Percentiles rank a stretch among this genome's conserved stretches.
phyloP scores from a whole-genome alignment of 2,888 invertebrate genomes.

The Sacculina carcini region DNA sequence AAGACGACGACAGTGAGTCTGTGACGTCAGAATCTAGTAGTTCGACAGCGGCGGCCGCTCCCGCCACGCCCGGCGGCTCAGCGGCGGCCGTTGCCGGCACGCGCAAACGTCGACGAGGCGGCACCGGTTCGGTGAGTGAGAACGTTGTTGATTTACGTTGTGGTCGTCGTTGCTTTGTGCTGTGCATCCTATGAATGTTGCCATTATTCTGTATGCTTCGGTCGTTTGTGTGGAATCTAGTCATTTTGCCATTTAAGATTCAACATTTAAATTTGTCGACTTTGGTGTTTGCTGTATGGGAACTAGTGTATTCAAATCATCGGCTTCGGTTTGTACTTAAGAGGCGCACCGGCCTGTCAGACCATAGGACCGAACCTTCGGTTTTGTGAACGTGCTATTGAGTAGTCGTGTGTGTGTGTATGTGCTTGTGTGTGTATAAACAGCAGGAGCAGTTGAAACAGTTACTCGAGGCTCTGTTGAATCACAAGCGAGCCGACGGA shows the following conservation, averaged over 20 bases:
- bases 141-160: background rate
- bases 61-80: background rate
- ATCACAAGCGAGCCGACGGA: slow-evolving; percentile 76
- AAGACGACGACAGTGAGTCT: background rate
- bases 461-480: slow-evolving; percentile 68
- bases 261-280: too few species aligned
- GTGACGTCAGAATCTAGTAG: background rate
- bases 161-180: background rate
- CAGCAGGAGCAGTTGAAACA: slow-evolving; percentile 37
- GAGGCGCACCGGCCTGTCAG: too few species aligned
- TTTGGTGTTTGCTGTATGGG: too few species aligned
- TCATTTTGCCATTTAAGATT: too few species aligned
- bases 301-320: too few species aligned
- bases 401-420: slow-evolving; percentile 1
- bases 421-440: background rate
- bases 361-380: too few species aligned
- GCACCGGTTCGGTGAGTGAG: background rate
- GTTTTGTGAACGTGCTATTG: too few species aligned
- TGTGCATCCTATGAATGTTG: background rate
- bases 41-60: background rate
- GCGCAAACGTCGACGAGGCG: background rate
- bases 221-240: too few species aligned
- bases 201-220: background rate
- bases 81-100: background rate
- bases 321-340: too few species aligned